phyloP scores from a whole-genome alignment of 2,797 vertebrate genomes.

The Poeciliopsis presidionis region DNA sequence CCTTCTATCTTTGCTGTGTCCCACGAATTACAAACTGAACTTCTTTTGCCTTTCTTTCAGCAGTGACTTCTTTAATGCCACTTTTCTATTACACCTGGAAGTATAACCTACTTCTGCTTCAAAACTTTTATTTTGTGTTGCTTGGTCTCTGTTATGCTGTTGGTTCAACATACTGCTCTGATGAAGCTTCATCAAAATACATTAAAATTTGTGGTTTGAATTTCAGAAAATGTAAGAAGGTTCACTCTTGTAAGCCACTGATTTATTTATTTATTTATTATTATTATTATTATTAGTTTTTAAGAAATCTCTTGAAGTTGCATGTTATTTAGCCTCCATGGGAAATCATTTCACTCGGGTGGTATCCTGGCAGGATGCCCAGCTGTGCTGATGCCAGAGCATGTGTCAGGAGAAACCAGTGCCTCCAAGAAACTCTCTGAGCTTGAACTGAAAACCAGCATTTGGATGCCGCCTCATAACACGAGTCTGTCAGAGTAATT shows the following conservation, averaged over 20 bases:
- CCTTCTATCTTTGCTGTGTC: background rate
- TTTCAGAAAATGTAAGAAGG: background rate
- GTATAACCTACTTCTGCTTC: background rate
- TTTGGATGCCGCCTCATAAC: slow-evolving; percentile 51
- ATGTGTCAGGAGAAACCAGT: slow-evolving; percentile 74
- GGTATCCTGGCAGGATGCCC: slow-evolving; percentile 72
- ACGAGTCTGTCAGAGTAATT: slow-evolving; percentile 35
- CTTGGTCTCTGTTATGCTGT: background rate
- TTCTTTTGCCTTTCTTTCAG: background rate
- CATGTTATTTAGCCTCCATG: slow-evolving; percentile 67
- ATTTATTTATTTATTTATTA: background rate
- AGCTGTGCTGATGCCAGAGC: slow-evolving; percentile 66
- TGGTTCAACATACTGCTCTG: background rate
- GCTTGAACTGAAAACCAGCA: slow-evolving; percentile 51
- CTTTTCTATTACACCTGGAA: background rate
- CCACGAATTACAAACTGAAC: background rate
- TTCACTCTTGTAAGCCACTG: background rate
- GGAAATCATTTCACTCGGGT: slow-evolving; percentile 77
- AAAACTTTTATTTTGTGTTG: background rate
- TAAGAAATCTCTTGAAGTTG: slow-evolving; percentile 11
- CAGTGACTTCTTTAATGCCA: background rate
- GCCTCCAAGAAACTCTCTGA: slow-evolving; percentile 58
- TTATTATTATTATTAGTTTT: background rate
- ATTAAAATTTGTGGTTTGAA: background rate
- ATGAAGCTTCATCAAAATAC: background rate